Evolutionary conservation across 1,140 invertebrate species (phyloP).

Genomic region (Pantala flavescens): DNA sequence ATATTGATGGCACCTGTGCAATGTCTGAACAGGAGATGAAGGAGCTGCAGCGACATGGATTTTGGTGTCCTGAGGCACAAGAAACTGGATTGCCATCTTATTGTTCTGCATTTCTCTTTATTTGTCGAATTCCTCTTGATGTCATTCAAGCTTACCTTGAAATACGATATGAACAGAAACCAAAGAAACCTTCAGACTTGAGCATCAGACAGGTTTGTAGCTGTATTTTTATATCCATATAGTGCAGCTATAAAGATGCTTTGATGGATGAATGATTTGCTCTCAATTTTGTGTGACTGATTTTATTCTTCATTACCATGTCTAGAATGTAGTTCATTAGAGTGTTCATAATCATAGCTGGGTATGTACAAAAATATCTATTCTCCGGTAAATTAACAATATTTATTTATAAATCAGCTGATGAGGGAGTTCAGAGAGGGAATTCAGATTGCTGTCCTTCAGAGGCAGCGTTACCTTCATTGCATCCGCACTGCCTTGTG

Average conservation of each 20-base stretch:
- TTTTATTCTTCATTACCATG: slow-evolving; percentile 15
- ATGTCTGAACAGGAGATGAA: slow-evolving; percentile 20
- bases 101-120: slow-evolving; percentile 69
- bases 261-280: background rate
- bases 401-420: slow-evolving; percentile 45
- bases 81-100: slow-evolving; percentile 73
- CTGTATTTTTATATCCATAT: too few species aligned
- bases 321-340: too few species aligned
- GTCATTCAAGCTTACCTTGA: slow-evolving; percentile 78
- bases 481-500: slow-evolving; percentile 57
- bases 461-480: slow-evolving; percentile 55
- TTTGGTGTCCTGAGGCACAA: slow-evolving; percentile 63
- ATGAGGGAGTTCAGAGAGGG: slow-evolving; percentile 82
- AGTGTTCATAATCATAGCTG: too few species aligned
- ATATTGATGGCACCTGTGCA: background rate
- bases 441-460: slow-evolving; percentile 61
- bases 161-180: slow-evolving; percentile 71
- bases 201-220: slow-evolving; percentile 64
- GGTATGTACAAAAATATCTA: too few species aligned
- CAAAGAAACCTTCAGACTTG: slow-evolving; percentile 69
- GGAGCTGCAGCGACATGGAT: slow-evolving; percentile 53
- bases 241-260: too few species aligned
- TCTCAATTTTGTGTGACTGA: slow-evolving; percentile 10
- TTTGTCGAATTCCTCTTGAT: slow-evolving; percentile 70
- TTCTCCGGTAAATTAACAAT: too few species aligned